phyloP scores from a whole-genome alignment of 2,888 invertebrate genomes.

The Lumbricus terrestris region DNA sequence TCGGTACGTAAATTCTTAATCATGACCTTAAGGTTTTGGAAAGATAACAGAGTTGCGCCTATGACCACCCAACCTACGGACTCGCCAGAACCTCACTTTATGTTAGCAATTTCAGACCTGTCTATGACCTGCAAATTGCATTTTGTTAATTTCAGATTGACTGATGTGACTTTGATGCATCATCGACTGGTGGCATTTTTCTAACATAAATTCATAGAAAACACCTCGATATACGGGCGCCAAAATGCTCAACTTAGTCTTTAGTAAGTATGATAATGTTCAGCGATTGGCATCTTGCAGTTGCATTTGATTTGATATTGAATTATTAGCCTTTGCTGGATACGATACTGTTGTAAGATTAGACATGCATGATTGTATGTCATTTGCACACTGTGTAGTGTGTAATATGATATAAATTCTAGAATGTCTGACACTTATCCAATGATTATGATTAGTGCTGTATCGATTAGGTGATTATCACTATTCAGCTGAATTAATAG shows the following conservation, averaged over 20 bases:
- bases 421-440: background rate
- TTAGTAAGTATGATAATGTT: conserved; percentile 23
- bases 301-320: background rate
- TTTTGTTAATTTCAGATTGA: background rate
- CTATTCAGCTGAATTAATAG: no score
- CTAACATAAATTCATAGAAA: background rate
- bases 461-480: no score
- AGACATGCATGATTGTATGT: no score
- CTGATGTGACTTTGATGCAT: background rate
- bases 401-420: background rate
- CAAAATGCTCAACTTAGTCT: conserved; percentile 30
- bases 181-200: background rate
- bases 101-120: no score
- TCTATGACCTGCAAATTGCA: background rate
- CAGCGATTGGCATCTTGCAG: background rate
- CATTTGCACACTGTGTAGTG: background rate
- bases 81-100: no score
- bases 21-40: background rate
- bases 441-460: background rate
- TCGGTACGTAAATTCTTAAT: no score
- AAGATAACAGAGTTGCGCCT: background rate
- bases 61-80: no score
- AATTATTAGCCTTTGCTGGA: background rate
- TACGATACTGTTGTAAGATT: background rate
- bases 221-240: background rate